These are phyloP conservation scores for Amphibalanus amphitrite DNA, from an alignment of 1,140 invertebrate genomes.

Conservation along the genomic window DNA sequence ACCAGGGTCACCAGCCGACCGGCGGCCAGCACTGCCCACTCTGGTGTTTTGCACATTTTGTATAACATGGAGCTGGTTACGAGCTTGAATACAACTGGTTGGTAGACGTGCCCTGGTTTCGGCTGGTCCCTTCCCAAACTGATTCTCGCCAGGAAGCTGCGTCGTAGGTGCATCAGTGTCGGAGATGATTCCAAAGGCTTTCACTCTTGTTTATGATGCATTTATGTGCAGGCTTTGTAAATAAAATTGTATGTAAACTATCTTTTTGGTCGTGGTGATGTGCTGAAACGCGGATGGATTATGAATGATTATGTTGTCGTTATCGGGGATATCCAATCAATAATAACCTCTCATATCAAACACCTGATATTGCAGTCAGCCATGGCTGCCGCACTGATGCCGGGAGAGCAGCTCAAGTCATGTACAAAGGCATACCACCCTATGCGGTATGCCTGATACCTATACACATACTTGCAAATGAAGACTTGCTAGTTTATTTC, in stretches of 20 bases:
- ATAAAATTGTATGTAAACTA: background rate
- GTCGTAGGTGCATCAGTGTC: background rate
- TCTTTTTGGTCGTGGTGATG: background rate
- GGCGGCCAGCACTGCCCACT: background rate
- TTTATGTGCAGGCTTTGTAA: slow-evolving; percentile 1
- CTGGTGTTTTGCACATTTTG: background rate
- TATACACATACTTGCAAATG: too few relatives aligned
- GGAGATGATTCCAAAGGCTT: background rate
- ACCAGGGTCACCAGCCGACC: too few relatives aligned
- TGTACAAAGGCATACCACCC: too few relatives aligned
- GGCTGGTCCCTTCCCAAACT: background rate
- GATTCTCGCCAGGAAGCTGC: background rate
- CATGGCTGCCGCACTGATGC: too few relatives aligned
- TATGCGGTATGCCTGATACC: too few relatives aligned
- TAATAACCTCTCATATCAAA: too few relatives aligned
- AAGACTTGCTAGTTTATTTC: too few relatives aligned
- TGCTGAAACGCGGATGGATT: too few relatives aligned
- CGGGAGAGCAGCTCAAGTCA: too few relatives aligned
- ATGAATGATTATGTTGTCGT: too few relatives aligned
- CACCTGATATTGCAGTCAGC: too few relatives aligned
- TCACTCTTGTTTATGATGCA: background rate
- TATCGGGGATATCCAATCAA: too few relatives aligned
- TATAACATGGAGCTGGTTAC: background rate
- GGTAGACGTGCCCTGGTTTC: background rate
- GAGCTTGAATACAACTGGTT: background rate